Base-by-base conservation (phyloP, 2,888 invertebrate genomes). In the Lepidochrysops patricia region DNA sequence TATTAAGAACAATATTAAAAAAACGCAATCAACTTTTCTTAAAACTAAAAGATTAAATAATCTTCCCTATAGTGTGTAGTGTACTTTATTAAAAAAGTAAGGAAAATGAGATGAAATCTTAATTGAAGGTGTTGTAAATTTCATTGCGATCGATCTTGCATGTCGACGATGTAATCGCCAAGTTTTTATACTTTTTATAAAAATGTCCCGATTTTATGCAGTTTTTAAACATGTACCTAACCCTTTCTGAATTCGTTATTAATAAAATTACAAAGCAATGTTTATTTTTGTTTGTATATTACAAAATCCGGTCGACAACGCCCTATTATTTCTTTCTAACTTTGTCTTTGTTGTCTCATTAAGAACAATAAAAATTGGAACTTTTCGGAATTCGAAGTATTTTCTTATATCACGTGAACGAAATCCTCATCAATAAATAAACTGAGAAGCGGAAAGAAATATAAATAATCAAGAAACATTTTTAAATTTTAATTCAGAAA, bases 401-500 rank as follows among this genome's bases (percentile, higher is more conserved):
- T 43, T 23, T 13, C 19, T 43, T 19, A 43, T 7, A 43, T 15
- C 7, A 43, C 7, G 15, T 7, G 37, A 19, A 43, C 23, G 9
- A 43, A 19, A 9, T 19, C 43, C 4, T 23, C 23, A 12, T 43
- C 43, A 43, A 43, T 52, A 54, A 54, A 26, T 9, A 29, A 6
- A 19, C 54, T 9, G 29, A 54, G 27, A 54, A 54, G 54, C 29
- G 29, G 54, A 7, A 56, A 32, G n/a, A n/a, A 25, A 13, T 29
- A 15, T 29, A 57, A 57, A 29, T 48, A 50, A n/a, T 25, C 32
- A 34, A 34, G 25, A 23, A 54, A 32, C 27, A 12, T 29, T 25
- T 49, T 58, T 9, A 50, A 12, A 19, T 25, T 49, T 58, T 9
- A 50, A 15, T 62, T 63, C 58, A 60, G 60, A 63, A 58, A 63